Conservation (phyloP, 2,113 vertebrate genomes). For the Myanophis thanlyinensis region DNA sequence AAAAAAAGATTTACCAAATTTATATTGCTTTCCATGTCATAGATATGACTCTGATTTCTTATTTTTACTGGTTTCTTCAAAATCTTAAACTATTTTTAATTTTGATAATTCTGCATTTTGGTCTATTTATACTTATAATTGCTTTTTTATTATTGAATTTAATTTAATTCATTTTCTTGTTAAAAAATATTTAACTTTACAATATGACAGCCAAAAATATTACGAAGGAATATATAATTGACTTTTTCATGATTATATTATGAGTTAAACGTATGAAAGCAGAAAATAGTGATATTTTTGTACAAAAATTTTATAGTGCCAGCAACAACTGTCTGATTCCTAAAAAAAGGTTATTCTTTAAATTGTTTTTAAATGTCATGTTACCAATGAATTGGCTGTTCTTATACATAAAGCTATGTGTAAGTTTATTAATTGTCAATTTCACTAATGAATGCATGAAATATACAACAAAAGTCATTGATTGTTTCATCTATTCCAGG, state of each 20-base stretch:
- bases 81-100: neutral
- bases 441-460: neutral
- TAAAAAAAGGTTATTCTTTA: neutral
- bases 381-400: neutral
- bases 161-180: neutral
- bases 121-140: neutral
- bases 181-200: neutral
- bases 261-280: neutral
- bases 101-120: neutral
- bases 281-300: neutral
- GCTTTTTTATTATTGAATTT: neutral
- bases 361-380: neutral
- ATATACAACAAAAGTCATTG: neutral
- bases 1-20: neutral
- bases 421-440: neutral
- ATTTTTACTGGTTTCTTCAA: neutral
- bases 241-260: neutral
- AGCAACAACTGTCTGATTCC: neutral
- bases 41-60: neutral
- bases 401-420: neutral
- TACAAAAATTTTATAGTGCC: neutral
- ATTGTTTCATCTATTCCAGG: constrained; percentile 72
- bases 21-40: neutral
- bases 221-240: neutral
- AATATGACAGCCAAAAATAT: neutral